Evolutionary conservation across 2,888 invertebrate genomes (phyloP).

Genomic region (Malthinus seriepunctatus): DNA sequence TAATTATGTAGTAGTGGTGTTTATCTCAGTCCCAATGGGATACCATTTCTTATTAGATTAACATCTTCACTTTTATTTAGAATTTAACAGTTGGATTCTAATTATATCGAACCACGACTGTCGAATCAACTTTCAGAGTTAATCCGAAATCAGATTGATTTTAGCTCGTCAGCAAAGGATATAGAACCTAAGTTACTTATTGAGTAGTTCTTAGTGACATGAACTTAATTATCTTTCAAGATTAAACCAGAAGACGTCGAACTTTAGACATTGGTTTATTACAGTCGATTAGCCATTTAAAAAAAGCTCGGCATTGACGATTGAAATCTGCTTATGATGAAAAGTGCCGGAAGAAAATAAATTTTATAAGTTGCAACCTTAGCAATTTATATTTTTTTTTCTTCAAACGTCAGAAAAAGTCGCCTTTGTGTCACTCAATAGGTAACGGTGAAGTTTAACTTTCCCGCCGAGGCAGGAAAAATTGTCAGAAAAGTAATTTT

Average conservation of each 20-base stretch:
- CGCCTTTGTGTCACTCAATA: too few species aligned
- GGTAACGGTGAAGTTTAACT: too few species aligned
- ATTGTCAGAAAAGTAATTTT: too few species aligned
- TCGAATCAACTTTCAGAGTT: constrained; percentile 19
- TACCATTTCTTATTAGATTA: constrained; percentile 9
- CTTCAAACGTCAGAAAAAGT: too few species aligned
- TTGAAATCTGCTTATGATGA: constrained; percentile 12
- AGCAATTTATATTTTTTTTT: background rate
- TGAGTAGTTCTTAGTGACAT: constrained; percentile 29
- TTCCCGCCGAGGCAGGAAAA: too few species aligned
- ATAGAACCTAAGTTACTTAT: constrained; percentile 24
- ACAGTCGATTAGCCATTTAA: constrained; percentile 21
- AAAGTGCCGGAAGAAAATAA: constrained; percentile 13
- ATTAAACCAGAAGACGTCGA: constrained; percentile 22
- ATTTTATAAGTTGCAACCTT: constrained; percentile 4
- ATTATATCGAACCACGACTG: constrained; percentile 14
- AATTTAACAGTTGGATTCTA: constrained; percentile 16
- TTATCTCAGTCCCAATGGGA: background rate
- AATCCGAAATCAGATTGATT: constrained; percentile 28
- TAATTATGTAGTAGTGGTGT: background rate
- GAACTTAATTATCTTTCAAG: constrained; percentile 29
- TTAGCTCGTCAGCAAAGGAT: constrained; percentile 22
- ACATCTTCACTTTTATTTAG: constrained; percentile 10
- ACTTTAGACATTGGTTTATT: constrained; percentile 24
- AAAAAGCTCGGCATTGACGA: background rate